These are phyloP conservation scores for Notamacropus eugenii DNA, from an alignment of 2,797 vertebrate genomes.

Conservation along the genomic window DNA sequence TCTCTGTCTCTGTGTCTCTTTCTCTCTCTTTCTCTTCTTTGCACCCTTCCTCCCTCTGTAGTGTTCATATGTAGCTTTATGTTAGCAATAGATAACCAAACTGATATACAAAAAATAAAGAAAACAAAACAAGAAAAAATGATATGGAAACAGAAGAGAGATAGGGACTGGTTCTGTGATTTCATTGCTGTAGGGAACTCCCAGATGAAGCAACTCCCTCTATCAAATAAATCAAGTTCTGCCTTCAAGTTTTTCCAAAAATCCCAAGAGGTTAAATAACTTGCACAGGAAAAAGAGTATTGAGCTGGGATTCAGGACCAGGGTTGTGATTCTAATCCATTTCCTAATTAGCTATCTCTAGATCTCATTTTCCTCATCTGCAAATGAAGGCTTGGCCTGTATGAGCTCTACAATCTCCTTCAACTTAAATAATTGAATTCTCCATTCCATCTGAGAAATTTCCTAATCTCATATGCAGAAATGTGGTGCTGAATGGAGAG, in stretches of 20 bases:
- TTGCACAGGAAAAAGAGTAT: neutral
- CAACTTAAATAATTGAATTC: neutral
- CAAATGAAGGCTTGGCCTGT: neutral
- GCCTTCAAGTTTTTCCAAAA: neutral
- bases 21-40: neutral
- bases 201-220: neutral
- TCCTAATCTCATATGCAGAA: conserved; percentile 1
- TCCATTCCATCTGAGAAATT: conserved; percentile 29
- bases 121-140: neutral
- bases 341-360: neutral
- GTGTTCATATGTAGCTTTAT: neutral
- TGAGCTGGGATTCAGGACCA: neutral
- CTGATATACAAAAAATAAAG: neutral
- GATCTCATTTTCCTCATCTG: neutral
- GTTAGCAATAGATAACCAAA: neutral
- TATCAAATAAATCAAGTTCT: neutral
- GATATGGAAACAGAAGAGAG: neutral
- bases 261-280: neutral
- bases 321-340: neutral
- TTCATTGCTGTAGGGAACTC: neutral
- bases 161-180: neutral
- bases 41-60: neutral
- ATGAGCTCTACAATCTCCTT: neutral
- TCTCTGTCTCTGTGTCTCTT: neutral
- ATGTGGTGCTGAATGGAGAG: neutral